Conservation (phyloP, 2,888 invertebrate species). For the Melinaea marsaeus region DNA sequence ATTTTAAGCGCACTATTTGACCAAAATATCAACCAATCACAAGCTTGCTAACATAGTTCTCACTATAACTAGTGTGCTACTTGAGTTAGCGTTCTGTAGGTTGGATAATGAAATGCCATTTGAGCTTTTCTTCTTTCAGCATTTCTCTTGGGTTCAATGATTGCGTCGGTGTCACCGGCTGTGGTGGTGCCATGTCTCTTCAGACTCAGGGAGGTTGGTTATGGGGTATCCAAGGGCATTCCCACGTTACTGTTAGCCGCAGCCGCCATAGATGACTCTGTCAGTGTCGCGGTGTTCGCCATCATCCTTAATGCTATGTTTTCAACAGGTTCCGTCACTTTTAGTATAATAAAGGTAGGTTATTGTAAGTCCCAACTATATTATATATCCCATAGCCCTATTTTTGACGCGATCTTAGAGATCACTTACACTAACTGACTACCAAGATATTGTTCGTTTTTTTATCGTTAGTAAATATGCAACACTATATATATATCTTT, state of each 20-base stretch:
- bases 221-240: slow-evolving; percentile 91
- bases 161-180: slow-evolving; percentile 93
- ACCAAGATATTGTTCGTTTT: too few species aligned
- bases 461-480: too few species aligned
- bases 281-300: slow-evolving; percentile 92
- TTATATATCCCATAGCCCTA: too few species aligned
- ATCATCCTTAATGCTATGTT: slow-evolving; percentile 89
- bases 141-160: slow-evolving; percentile 85
- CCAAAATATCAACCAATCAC: too few species aligned
- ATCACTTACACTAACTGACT: too few species aligned
- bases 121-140: slow-evolving; percentile 39
- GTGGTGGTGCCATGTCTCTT: slow-evolving; percentile 93
- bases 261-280: slow-evolving; percentile 91
- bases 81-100: too few species aligned
- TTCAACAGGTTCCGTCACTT: slow-evolving; percentile 80
- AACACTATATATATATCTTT: too few species aligned
- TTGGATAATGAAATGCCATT: too few species aligned
- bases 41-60: too few species aligned
- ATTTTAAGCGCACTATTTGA: too few species aligned
- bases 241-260: slow-evolving; percentile 93
- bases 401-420: too few species aligned
- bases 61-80: too few species aligned
- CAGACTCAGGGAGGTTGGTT: slow-evolving; percentile 82
- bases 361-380: background rate
- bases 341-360: slow-evolving; percentile 79